Base-by-base conservation (phyloP, 2,888 invertebrate species). In the Ptychoptera contaminata region DNA sequence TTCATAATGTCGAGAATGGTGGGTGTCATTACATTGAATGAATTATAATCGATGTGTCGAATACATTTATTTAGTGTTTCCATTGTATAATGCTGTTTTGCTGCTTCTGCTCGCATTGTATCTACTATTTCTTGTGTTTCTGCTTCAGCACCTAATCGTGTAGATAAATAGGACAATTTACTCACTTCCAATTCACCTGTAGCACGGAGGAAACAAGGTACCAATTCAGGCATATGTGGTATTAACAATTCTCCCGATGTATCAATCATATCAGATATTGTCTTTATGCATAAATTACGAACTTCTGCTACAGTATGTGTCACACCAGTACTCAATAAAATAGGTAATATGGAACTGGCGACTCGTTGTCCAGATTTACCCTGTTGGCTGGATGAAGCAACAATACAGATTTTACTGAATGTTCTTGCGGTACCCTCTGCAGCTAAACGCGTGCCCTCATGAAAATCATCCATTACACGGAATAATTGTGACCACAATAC, bases 381-480 rank as follows among this genome's bases (percentile, higher is more conserved):
- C 53, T 81, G 77, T 51, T 68, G 71, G 41, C 64, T 65, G 10
- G 73, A 70, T 51, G 83, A 81, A 37, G 82, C 77, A 9, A 42
- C 16, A n/a, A 43, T 16, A 11, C 41, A 53, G 60, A 84, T 83
- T 70, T 85, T 85, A 52, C 84, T 81, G 12, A 90, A 66, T 15
- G 79, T 70, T 51, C 70, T 73, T 0, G 80, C 74, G 0, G 87
- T 80, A 45, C 74, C 76, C 7, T 74, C 77, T 5, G 88, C 88
- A 0, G 82, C 77, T 47, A 75, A 67, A 41, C 91, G 65, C 1
- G 87, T 87, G 16, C 81, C 84, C 59, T 88, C 92, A 61, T 94
- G 93, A 53, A 91, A 85, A 62, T 94, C 94, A 60, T 94, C 94
- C 81, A 91, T 84, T 0, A 93, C 92, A 15, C 91, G 70, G 61